Conservation (phyloP, 2,113 vertebrate species). For the Promerops cafer region DNA sequence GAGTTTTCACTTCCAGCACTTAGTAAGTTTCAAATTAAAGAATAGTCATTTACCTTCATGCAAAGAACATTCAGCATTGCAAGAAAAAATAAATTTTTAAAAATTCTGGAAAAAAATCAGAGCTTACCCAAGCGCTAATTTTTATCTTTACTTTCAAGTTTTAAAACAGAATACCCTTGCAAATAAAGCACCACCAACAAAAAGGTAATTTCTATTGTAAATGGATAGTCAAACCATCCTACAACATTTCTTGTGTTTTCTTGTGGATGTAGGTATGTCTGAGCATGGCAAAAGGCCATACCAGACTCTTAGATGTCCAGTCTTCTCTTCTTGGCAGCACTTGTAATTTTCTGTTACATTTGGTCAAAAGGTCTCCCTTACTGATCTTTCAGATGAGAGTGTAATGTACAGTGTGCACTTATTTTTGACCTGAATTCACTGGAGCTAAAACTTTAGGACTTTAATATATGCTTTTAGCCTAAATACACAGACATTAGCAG, state of each 20-base stretch:
- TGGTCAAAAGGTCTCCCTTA: background rate
- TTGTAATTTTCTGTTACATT: background rate
- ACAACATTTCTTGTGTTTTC: background rate
- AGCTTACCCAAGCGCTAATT: background rate
- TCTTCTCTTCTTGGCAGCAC: background rate
- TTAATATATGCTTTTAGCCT: background rate
- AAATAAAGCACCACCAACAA: fast-evolving
- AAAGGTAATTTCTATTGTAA: background rate
- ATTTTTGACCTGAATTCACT: background rate
- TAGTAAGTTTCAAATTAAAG: background rate
- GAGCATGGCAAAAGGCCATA: background rate
- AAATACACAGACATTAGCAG: background rate
- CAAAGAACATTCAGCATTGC: background rate
- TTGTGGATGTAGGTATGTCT: background rate
- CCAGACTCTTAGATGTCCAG: background rate
- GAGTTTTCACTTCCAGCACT: background rate
- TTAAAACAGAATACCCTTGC: background rate
- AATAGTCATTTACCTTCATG: background rate
- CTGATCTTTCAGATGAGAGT: background rate
- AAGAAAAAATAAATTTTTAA: background rate
- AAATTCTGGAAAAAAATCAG: background rate
- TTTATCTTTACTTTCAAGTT: background rate
- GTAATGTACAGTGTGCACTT: background rate
- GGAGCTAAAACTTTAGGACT: background rate
- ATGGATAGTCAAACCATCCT: fast-evolving